Evolutionary conservation across 1,140 invertebrate species (phyloP).

Genomic region (Orius laevigatus): DNA sequence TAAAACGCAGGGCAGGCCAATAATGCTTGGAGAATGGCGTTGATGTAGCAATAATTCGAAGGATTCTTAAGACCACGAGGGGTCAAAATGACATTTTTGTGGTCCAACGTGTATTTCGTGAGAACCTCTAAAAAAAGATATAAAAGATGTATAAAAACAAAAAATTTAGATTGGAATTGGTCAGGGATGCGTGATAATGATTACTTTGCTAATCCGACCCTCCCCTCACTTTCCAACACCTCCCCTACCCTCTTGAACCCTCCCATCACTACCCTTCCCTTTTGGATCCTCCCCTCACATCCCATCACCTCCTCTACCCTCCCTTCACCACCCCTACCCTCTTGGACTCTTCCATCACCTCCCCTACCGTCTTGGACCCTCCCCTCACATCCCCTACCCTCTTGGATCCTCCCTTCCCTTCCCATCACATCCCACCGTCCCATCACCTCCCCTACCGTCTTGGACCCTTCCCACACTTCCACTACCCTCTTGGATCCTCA

Average conservation of each 20-base stretch:
- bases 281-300: neutral
- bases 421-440: no score
- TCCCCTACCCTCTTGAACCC: no score
- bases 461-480: no score
- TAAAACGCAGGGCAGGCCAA: conserved; percentile 87
- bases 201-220: neutral
- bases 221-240: neutral
- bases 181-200: neutral
- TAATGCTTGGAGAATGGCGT: conserved; percentile 77
- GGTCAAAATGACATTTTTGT: conserved; percentile 51
- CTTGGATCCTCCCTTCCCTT: neutral
- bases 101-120: conserved; percentile 51
- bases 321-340: no score
- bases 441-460: no score
- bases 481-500: no score
- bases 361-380: no score
- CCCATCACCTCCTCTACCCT: no score
- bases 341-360: no score
- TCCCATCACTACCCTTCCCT: neutral
- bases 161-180: neutral
- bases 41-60: conserved; percentile 91
- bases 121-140: conserved; percentile 42
- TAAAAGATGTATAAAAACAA: neutral
- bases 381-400: no score
- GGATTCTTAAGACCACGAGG: conserved; percentile 79